A percentile compares a stretch with the other conserved stretches of the same genome.
phyloP scores from a whole-genome alignment of 2,113 vertebrate genomes.

The Macquaria australasica region DNA sequence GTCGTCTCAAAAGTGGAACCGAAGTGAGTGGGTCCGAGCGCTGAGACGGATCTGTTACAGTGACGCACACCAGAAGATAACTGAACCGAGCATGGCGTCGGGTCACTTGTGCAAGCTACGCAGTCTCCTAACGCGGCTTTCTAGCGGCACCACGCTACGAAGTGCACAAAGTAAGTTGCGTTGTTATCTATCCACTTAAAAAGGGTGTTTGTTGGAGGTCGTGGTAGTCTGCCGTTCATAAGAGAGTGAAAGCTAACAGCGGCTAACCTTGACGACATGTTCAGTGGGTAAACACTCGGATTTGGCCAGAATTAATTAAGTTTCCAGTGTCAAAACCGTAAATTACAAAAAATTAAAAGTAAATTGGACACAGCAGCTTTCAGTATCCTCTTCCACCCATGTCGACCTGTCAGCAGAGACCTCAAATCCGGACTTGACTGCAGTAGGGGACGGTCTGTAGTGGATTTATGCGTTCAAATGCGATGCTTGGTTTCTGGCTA shows the following conservation, averaged over 20 bases:
- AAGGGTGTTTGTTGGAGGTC: fast-evolving
- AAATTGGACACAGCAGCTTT: neutral
- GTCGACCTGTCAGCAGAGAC: neutral
- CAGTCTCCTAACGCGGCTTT: constrained; percentile 38
- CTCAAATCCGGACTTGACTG: neutral
- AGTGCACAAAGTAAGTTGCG: constrained; percentile 56
- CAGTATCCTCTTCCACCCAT: neutral
- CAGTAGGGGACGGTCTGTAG: too few species aligned
- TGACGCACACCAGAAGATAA: neutral
- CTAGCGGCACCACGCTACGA: neutral
- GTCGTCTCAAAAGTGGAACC: constrained; percentile 37
- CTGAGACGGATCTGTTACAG: constrained; percentile 41
- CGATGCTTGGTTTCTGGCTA: neutral
- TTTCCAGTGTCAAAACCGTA: neutral
- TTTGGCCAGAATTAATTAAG: too few species aligned
- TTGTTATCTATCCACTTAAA: fast-evolving
- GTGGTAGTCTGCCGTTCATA: neutral
- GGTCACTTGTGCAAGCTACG: constrained; percentile 67
- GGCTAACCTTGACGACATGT: constrained; percentile 63
- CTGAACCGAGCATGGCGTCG: constrained; percentile 73
- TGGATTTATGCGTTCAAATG: neutral
- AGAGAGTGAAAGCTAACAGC: constrained; percentile 24
- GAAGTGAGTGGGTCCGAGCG: too few species aligned
- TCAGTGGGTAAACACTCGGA: neutral
- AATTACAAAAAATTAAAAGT: too few species aligned